Evolutionary conservation across 2,113 vertebrate genomes (phyloP).

Genomic region (Rhombomys opimus): DNA sequence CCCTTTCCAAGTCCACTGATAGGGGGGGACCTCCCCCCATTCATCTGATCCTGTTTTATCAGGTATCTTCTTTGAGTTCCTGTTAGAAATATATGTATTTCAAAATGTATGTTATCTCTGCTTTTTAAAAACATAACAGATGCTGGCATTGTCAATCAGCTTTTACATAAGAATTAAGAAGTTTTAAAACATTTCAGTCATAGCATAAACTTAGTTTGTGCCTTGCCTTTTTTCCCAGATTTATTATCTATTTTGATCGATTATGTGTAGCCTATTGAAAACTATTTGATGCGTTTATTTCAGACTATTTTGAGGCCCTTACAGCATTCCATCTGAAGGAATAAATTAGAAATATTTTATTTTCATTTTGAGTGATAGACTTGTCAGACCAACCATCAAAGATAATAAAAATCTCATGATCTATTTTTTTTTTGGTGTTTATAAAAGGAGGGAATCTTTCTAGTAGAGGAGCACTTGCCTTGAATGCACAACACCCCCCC

Average conservation of each 20-base stretch:
- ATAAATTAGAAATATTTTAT: slow-evolving; percentile 57
- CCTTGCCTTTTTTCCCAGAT: background rate
- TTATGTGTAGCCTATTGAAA: slow-evolving; percentile 27
- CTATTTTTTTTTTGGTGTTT: slow-evolving; percentile 38
- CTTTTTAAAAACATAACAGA: slow-evolving; percentile 26
- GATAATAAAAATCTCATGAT: slow-evolving; percentile 42
- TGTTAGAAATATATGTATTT: background rate
- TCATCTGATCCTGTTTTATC: no score
- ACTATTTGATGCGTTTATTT: slow-evolving; percentile 42
- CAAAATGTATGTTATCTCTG: background rate
- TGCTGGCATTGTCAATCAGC: background rate
- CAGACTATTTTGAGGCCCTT: slow-evolving; percentile 10
- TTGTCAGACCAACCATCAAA: slow-evolving; percentile 24
- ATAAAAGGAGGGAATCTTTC: background rate
- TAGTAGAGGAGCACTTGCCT: background rate
- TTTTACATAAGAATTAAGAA: slow-evolving; percentile 38
- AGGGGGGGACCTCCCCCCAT: no score
- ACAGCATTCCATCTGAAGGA: slow-evolving; percentile 34
- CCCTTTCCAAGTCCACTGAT: no score
- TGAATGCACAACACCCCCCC: background rate
- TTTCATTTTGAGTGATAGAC: slow-evolving; percentile 46
- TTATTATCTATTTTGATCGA: background rate
- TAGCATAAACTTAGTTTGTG: slow-evolving; percentile 33
- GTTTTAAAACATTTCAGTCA: slow-evolving; percentile 56
- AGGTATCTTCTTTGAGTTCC: no score